phyloP scores from a whole-genome alignment of 2,888 invertebrate species.

The Busseola fusca region DNA sequence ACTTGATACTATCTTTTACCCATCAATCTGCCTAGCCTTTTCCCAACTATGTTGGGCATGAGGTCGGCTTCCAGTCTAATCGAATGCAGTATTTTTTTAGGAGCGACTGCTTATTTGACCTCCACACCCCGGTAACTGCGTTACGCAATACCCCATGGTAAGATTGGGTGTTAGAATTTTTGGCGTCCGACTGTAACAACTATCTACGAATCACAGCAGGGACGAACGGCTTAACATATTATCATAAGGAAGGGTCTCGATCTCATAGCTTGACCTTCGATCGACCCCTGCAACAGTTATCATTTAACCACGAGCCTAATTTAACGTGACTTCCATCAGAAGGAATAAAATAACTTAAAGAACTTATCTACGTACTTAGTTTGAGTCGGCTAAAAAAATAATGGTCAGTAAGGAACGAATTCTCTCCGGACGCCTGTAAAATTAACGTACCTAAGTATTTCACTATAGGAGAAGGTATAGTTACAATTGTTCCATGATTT shows the following conservation, averaged over 20 bases:
- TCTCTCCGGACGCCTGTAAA: too few relatives aligned
- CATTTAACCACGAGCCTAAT: neutral
- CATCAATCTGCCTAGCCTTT: too few relatives aligned
- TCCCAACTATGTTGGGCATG: too few relatives aligned
- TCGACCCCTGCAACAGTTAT: neutral
- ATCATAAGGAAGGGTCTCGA: neutral
- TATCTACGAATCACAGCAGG: neutral
- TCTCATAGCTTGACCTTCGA: neutral
- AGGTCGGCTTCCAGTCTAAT: neutral
- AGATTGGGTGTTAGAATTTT: neutral
- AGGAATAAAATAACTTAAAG: neutral
- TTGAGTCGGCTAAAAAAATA: neutral
- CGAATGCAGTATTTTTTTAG: neutral
- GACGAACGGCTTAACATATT: neutral
- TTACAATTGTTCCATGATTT: slow-evolving; percentile 32
- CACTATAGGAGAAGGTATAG: neutral
- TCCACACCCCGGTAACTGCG: neutral
- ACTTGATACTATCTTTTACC: neutral
- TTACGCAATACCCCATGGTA: neutral
- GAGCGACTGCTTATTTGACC: neutral
- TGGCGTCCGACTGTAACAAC: neutral
- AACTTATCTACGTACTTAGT: too few relatives aligned
- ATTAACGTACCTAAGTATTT: neutral
- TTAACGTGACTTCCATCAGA: neutral
- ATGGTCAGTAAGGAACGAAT: neutral